Conservation (phyloP, 2,113 vertebrate species). For the Solea solea region DNA sequence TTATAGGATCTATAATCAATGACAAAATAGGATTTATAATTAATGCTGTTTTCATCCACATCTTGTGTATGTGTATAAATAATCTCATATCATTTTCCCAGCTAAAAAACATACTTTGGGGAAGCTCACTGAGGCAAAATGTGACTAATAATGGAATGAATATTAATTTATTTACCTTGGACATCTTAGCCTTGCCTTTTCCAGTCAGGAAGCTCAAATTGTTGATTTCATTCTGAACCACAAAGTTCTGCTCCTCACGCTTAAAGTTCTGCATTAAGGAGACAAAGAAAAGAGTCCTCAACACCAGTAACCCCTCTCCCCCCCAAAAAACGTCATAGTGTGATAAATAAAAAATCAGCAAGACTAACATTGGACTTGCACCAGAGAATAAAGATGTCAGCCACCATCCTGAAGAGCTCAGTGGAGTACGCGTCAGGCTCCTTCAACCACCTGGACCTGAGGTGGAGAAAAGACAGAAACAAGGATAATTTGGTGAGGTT, state of each 20-base stretch:
- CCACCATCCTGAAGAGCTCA: conserved; percentile 96
- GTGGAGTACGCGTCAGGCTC: conserved; percentile 89
- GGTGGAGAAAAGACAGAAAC: background rate
- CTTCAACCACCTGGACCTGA: conserved; percentile 95
- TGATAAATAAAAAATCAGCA: background rate
- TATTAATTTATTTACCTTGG: conserved; percentile 84
- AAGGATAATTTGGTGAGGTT: background rate
- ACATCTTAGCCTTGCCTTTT: conserved; percentile 95
- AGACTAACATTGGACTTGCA: conserved; percentile 94
- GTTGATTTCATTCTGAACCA: conserved; percentile 99
- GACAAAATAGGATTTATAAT: too few species aligned
- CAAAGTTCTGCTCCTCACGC: conserved; percentile 99
- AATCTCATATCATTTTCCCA: too few species aligned
- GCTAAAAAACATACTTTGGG: too few species aligned
- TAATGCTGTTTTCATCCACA: too few species aligned
- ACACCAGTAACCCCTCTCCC: background rate
- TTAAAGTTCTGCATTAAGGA: conserved; percentile 90
- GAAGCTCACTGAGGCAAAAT: too few species aligned
- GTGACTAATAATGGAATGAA: too few species aligned
- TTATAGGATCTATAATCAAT: too few species aligned
- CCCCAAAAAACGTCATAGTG: background rate
- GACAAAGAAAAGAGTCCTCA: background rate
- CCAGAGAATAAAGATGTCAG: conserved; percentile 98
- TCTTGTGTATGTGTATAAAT: too few species aligned
- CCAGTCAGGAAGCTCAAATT: conserved; percentile 96